Base-by-base conservation (phyloP, 2,113 vertebrate species). In the Vulpes lagopus region DNA sequence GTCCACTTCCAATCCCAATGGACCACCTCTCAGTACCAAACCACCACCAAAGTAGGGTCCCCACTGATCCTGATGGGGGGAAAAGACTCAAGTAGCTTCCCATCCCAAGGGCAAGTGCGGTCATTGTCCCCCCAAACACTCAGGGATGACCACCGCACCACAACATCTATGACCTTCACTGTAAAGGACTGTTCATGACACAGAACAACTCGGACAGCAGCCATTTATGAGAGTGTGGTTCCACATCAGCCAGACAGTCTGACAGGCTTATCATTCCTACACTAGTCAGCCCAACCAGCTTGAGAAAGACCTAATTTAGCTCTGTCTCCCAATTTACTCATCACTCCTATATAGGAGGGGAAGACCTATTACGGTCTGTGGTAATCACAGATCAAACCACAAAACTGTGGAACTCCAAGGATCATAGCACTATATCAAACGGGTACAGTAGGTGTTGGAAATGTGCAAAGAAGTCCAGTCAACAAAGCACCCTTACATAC, bases 271-370 rank as follows among this genome's bases (percentile, higher is more conserved):
- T 98, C 99, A 99, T n/a, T 99, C 99, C 1, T 99, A 99, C 11
- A 99, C 99, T 20, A 99, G 99, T 98, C 99, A 99, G 53, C 99
- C 99, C 98, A 99, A 99, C 93, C 99, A 99, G 59, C 98, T 99
- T 43, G 99, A 99, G 19, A 99, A 99, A 90, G 99, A 99, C 43
- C 83, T 99, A 99, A 99, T 67, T 99, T 99, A 0, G n/a, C 99
- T 2, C 98, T 99, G 80, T 99, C 99, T 96, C 99, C 99, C 0
- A 99, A 99, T 91, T 93, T 99, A 96, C 99, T 99, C 98, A 99
- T 99, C 87, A 99, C 99, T 25, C 99, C 99, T 11, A 99, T 99
- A 97, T 99, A 99, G 3, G 99, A 99, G 98, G 99, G 99, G 87
- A 99, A 99, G 94, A 99, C 99, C 0, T 99, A 99, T 97, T 99